A percentile compares a stretch with the other conserved stretches of the same genome.
These are phyloP conservation scores for Lasioglossum figueresi DNA, from an alignment of 2,888 invertebrate genomes.

Conservation along the genomic window DNA sequence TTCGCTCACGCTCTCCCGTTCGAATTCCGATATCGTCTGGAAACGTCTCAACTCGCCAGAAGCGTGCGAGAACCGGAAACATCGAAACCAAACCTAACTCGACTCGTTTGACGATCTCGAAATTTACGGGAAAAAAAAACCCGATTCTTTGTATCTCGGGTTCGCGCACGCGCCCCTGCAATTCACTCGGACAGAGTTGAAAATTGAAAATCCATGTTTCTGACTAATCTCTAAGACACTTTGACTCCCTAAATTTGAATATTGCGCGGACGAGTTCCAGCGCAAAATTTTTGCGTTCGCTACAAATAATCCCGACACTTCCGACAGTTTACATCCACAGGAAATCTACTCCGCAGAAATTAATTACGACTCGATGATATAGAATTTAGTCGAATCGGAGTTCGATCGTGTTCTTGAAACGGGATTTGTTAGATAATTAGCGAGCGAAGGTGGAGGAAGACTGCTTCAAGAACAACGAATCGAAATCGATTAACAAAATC, in stretches of 20 bases:
- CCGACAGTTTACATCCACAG: neutral
- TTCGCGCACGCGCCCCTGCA: too few relatives aligned
- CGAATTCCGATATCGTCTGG: neutral
- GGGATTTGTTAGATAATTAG: neutral
- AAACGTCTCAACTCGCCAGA: neutral
- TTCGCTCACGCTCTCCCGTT: conserved; percentile 9
- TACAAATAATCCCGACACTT: neutral
- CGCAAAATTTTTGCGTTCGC: neutral
- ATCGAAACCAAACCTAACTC: too few relatives aligned
- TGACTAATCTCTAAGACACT: neutral
- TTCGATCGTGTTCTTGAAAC: neutral
- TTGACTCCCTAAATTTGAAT: neutral
- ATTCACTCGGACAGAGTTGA: neutral
- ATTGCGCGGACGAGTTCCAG: neutral
- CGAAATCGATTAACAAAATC: conserved; percentile 32
- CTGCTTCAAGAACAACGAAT: conserved; percentile 10
- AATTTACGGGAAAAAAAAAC: too few relatives aligned
- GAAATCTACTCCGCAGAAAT: neutral
- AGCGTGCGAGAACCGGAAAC: too few relatives aligned
- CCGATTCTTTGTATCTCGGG: too few relatives aligned
- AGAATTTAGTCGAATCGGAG: neutral
- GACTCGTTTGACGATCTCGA: too few relatives aligned
- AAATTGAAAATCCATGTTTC: neutral
- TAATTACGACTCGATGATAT: neutral
- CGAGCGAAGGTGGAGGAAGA: conserved; percentile 47